phyloP scores from a whole-genome alignment of 2,888 invertebrate species.

The Taphrorychus bicolor region DNA sequence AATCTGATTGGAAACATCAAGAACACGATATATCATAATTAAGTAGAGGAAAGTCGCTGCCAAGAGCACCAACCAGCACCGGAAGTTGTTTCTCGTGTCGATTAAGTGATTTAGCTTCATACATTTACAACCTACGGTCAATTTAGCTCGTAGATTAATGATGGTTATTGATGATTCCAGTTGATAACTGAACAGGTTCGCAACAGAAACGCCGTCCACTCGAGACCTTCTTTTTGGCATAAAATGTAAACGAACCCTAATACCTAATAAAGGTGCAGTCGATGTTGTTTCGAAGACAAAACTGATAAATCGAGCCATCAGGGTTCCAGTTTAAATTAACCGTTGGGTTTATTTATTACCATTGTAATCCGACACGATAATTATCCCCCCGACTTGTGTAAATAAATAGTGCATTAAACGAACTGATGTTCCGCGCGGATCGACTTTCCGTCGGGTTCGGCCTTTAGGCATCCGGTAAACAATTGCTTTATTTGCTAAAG shows the following conservation, averaged over 20 bases:
- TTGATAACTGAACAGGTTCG: background rate
- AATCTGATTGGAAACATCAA: background rate
- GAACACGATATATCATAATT: constrained; percentile 2
- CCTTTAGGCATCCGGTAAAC: background rate
- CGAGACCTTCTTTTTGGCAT: background rate
- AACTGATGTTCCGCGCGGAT: constrained; percentile 31
- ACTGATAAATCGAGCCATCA: constrained; percentile 20
- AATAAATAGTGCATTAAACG: constrained; percentile 41
- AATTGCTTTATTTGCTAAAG: background rate
- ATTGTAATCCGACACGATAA: constrained; percentile 38
- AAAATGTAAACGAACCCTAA: no score
- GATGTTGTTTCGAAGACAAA: no score
- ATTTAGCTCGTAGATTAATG: background rate
- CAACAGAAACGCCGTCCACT: background rate
- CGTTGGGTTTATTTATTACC: constrained; percentile 22
- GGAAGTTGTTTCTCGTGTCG: constrained; percentile 13
- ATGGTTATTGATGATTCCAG: constrained; percentile 6
- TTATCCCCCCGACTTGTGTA: constrained; percentile 35
- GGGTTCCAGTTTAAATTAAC: constrained; percentile 23
- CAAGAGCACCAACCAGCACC: background rate
- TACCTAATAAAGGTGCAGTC: no score
- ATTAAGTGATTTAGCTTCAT: constrained; percentile 14
- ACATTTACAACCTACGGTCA: constrained; percentile 7
- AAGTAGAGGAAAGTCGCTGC: background rate
- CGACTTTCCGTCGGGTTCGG: constrained; percentile 23